Conservation (phyloP, 2,888 invertebrate species). For the Thereva nobilitata region DNA sequence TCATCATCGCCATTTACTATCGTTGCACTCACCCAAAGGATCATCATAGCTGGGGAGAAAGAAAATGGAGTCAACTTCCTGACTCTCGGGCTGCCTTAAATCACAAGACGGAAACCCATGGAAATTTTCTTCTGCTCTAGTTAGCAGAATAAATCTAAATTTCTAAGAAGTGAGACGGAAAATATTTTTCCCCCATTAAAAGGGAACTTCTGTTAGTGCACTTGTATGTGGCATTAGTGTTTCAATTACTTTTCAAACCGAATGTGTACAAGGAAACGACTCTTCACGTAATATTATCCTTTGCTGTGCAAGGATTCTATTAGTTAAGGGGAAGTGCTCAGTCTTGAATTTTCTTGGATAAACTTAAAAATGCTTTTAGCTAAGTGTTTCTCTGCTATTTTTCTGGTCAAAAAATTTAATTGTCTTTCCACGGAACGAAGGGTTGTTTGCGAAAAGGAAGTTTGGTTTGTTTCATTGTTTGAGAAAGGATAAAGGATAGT, state of each 20-base stretch:
- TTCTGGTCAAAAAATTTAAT: constrained; percentile 24
- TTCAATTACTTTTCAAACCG: constrained; percentile 31
- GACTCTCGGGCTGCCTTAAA: constrained; percentile 12
- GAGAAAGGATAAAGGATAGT: too few species aligned
- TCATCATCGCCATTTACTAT: too few species aligned
- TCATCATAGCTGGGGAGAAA: neutral
- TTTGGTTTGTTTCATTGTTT: neutral
- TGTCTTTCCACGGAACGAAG: constrained; percentile 21
- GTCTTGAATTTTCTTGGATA: constrained; percentile 8
- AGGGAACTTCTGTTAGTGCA: constrained; percentile 35
- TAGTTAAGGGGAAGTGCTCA: constrained; percentile 5
- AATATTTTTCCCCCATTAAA: constrained; percentile 33
- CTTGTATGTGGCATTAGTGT: constrained; percentile 20
- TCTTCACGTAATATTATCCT: constrained; percentile 27
- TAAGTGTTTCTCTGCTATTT: constrained; percentile 20
- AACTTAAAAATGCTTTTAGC: constrained; percentile 34
- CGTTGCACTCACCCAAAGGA: too few species aligned
- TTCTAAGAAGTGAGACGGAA: constrained; percentile 31
- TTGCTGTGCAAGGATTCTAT: constrained; percentile 13
- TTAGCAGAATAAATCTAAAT: constrained; percentile 35
- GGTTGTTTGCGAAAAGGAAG: constrained; percentile 27
- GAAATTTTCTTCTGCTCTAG: constrained; percentile 35
- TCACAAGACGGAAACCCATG: constrained; percentile 26
- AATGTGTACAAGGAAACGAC: constrained; percentile 28
- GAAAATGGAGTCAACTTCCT: constrained; percentile 30